Evolutionary conservation across 2,888 invertebrate genomes (phyloP).

Genomic region (Agelastica alni): DNA sequence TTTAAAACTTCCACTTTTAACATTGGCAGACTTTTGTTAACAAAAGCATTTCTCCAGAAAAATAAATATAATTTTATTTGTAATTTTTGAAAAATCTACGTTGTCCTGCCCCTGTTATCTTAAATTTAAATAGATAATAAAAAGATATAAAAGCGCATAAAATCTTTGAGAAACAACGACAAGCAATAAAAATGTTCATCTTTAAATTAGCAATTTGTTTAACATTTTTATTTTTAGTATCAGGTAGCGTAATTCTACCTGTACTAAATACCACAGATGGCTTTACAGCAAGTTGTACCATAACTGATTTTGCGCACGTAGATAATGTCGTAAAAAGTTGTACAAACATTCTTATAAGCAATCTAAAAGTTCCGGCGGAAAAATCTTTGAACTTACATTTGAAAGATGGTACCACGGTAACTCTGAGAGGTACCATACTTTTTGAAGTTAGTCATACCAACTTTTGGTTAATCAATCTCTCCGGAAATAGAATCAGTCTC

Average conservation of each 20-base stretch:
- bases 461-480: conserved; percentile 14
- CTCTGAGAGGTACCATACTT: conserved; percentile 16
- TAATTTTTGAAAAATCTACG: too few relatives aligned
- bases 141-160: too few relatives aligned
- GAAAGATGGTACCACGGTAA: conserved; percentile 15
- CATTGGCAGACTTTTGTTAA: too few relatives aligned
- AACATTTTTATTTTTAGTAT: not conserved
- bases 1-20: too few relatives aligned
- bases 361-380: conserved; percentile 22
- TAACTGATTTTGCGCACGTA: conserved; percentile 16
- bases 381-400: conserved; percentile 13
- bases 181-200: not conserved
- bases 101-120: too few relatives aligned
- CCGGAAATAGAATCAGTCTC: conserved; percentile 6
- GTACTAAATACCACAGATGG: not conserved
- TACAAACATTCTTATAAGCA: conserved; percentile 13
- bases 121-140: too few relatives aligned
- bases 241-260: not conserved
- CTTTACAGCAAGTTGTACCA: conserved; percentile 3
- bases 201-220: not conserved
- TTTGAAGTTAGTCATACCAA: conserved; percentile 20
- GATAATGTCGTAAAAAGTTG: conserved; percentile 13
- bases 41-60: too few relatives aligned
- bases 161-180: too few relatives aligned
- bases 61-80: too few relatives aligned